phyloP scores from a whole-genome alignment of 2,797 vertebrate species.

The Lutjanus argentimaculatus region DNA sequence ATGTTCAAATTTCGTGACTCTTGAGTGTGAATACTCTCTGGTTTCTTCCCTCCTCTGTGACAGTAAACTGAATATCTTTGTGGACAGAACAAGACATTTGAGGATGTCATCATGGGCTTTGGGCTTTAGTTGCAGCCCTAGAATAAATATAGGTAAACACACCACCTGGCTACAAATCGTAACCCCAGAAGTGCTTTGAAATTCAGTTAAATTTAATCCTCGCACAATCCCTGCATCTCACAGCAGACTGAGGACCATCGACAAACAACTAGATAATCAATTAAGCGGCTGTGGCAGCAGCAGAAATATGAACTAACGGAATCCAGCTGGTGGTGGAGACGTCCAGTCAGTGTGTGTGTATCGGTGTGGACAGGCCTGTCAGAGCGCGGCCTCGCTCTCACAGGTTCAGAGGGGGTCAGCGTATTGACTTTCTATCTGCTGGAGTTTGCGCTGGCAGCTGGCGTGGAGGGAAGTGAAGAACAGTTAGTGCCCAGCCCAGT shows the following conservation, averaged over 20 bases:
- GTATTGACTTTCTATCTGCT: conserved; percentile 75
- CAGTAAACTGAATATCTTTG: too few species aligned
- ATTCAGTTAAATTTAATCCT: not conserved
- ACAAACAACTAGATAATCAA: conserved; percentile 26
- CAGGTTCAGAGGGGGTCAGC: conserved; percentile 62
- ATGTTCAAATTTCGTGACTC: too few species aligned
- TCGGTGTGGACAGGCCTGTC: conserved; percentile 33
- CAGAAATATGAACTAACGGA: conserved; percentile 28
- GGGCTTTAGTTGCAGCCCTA: too few species aligned
- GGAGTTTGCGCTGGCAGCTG: conserved; percentile 61
- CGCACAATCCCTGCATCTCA: not conserved
- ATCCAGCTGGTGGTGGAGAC: conserved; percentile 15
- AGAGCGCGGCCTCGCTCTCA: conserved; percentile 31
- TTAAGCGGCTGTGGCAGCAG: conserved; percentile 18
- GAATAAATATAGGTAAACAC: not conserved
- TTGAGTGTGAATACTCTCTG: too few species aligned
- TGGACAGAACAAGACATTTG: too few species aligned
- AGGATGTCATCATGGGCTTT: too few species aligned
- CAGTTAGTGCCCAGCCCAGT: conserved; percentile 59
- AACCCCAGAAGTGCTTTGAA: not conserved
- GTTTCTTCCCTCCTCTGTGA: too few species aligned
- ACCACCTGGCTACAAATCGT: not conserved
- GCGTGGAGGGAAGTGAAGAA: conserved; percentile 73
- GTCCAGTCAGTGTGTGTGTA: conserved; percentile 26
- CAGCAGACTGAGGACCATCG: not conserved